Evolutionary conservation across 2,113 vertebrate genomes (phyloP).

Genomic region (Edolisoma coerulescens): DNA sequence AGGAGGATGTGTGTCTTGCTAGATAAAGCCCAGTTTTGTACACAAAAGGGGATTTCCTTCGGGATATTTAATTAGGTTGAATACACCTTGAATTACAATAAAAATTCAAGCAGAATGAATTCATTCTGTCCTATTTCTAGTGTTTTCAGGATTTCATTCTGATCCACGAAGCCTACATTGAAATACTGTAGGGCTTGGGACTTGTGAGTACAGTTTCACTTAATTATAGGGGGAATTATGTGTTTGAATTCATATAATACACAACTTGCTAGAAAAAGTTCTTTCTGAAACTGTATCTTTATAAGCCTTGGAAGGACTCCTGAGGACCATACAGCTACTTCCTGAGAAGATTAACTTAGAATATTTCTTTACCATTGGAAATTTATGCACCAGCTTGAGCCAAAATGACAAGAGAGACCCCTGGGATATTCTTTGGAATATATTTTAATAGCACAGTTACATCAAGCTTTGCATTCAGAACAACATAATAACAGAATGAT

Average conservation of each 20-base stretch:
- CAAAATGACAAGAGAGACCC: slow-evolving; percentile 19
- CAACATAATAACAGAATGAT: not conserved
- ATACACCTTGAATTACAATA: not conserved
- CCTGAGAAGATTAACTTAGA: slow-evolving; percentile 6
- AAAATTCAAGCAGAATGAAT: not conserved
- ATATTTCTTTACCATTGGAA: slow-evolving; percentile 12
- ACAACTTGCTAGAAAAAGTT: not conserved
- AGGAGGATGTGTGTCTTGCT: not conserved
- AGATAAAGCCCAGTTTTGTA: not conserved
- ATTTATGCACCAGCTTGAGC: slow-evolving; percentile 27
- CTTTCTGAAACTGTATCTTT: not conserved
- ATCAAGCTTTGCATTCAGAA: slow-evolving; percentile 28
- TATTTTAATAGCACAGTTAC: slow-evolving; percentile 27
- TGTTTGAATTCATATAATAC: not conserved
- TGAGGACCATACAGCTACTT: not conserved
- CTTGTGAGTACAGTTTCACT: not conserved
- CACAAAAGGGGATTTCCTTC: not conserved
- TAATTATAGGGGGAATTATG: not conserved
- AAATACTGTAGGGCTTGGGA: not conserved
- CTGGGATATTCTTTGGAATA: slow-evolving; percentile 11
- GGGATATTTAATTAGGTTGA: not conserved
- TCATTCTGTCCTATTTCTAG: not conserved
- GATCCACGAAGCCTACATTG: not conserved
- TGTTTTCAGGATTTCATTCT: not conserved
- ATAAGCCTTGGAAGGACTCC: slow-evolving; percentile 8